These are phyloP conservation scores for Nemurella pictetii DNA, from an alignment of 2,888 invertebrate species.

Conservation along the genomic window DNA sequence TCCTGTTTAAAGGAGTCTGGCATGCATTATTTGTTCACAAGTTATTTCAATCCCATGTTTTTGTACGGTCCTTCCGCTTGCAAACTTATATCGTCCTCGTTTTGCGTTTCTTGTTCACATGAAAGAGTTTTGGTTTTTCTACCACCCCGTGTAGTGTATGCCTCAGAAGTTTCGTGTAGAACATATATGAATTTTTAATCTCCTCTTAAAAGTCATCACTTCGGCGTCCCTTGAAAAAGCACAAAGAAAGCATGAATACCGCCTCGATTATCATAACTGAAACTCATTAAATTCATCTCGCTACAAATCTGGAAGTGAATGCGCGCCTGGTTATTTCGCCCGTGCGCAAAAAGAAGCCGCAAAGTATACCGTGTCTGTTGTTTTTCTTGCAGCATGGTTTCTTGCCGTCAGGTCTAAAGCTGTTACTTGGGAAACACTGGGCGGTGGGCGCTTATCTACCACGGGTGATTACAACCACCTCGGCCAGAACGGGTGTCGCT, in stretches of 20 bases:
- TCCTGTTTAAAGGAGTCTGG: neutral
- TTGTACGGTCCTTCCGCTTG: neutral
- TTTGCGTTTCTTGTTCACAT: neutral
- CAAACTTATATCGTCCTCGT: neutral
- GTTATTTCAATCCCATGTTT: neutral
- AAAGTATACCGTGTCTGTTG: neutral
- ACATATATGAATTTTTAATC: neutral
- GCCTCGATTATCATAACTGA: neutral
- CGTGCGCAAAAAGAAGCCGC: neutral
- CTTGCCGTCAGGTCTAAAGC: neutral
- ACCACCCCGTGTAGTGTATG: neutral
- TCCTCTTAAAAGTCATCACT: neutral
- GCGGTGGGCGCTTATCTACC: neutral
- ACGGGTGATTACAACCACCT: neutral
- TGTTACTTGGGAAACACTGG: neutral
- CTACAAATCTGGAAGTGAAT: neutral
- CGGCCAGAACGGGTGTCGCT: neutral
- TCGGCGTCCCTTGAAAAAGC: neutral
- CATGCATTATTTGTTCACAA: neutral
- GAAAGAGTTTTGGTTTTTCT: neutral
- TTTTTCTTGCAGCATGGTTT: neutral
- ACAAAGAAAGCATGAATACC: neutral
- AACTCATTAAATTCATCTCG: neutral
- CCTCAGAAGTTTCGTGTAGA: neutral
- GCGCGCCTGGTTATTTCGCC: neutral